These are phyloP conservation scores for Drosophila erecta DNA, from an alignment of 1,140 invertebrate species.

Conservation along the genomic window DNA sequence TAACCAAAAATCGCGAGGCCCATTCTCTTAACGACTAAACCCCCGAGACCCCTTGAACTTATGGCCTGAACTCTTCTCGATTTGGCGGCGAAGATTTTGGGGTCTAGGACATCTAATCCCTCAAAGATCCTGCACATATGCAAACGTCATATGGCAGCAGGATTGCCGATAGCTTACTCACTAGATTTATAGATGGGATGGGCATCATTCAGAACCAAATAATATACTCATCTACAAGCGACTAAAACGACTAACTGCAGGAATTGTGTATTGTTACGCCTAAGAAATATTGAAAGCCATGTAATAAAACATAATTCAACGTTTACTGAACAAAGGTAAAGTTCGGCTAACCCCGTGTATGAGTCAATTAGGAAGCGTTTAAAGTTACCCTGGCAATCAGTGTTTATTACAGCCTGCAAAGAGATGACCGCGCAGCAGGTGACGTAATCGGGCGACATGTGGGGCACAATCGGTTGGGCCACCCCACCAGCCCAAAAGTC, in stretches of 20 bases:
- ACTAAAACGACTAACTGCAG: conserved; percentile 48
- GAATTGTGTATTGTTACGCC: conserved; percentile 44
- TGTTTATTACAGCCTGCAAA: conserved; percentile 34
- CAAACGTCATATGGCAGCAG: conserved; percentile 33
- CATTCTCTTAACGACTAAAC: conserved; percentile 49
- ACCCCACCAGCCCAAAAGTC: not conserved
- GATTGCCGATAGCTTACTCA: conserved; percentile 12
- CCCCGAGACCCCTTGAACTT: conserved; percentile 25
- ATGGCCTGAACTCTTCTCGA: conserved; percentile 16
- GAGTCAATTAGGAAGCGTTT: conserved; percentile 4
- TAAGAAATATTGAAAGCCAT: conserved; percentile 35
- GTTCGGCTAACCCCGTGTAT: not conserved
- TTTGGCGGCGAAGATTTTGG: conserved; percentile 45
- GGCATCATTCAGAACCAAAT: conserved; percentile 56
- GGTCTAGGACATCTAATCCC: conserved; percentile 1
- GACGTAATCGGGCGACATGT: conserved; percentile 25
- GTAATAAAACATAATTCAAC: conserved; percentile 48
- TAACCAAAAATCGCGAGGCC: conserved; percentile 2
- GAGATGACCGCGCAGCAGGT: conserved; percentile 67
- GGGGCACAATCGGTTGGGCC: conserved; percentile 4
- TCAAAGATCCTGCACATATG: conserved; percentile 44
- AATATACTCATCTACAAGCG: conserved; percentile 35
- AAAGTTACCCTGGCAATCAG: conserved; percentile 41
- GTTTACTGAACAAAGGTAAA: conserved; percentile 23
- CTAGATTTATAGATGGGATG: conserved; percentile 41